Base-by-base conservation (phyloP, 2,888 invertebrate genomes). In the Eilema sororculum region DNA sequence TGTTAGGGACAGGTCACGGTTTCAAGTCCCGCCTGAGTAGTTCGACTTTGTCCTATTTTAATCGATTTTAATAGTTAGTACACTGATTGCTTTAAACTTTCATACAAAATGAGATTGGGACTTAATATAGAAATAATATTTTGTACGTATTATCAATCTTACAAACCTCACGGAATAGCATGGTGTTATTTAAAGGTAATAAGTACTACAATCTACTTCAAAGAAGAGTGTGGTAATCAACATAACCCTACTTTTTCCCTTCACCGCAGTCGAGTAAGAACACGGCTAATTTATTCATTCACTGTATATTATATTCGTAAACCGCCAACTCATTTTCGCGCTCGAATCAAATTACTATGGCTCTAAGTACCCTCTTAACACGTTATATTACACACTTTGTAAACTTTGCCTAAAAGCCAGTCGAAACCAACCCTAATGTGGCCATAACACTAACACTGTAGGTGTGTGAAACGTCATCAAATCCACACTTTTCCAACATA, bases 401-500 rank as follows among this genome's bases (percentile, higher is more conserved):
- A 62, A 60, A 61, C 22, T n/a, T n/a, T 37, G 33, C 37, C 22
- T n/a, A 61, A 61, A 61, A 37, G 52, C 61, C n/a, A 61, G 20
- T 64, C 16, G n/a, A 66, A 58, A 37, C 37, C 20, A 25, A n/a
- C 28, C 67, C 28, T 22, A 60, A 60, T 46, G n/a, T 28, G 46
- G 9, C 52, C 30, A 60, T 60, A 46, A 66, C 37, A 66, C 33
- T 66, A 33, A 46, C 46, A 8, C 57, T 24, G 0, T 13, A 24
- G 52, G 22, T 52, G 60, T 16, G 22, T 52, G 46, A 28, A 60
- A 60, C 62, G 63, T 63, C 57, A 28, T 58, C 58, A 63, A 57
- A 68, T 58, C 63, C 63, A 57, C 28, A 28, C 58, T 58, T 64
- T 68, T 64, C 64, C 56, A 46, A n/a, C 28, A 24, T 58, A 64